Evolutionary conservation across 2,888 invertebrate species (phyloP).

Genomic region (Hirtodrosophila histrioides): DNA sequence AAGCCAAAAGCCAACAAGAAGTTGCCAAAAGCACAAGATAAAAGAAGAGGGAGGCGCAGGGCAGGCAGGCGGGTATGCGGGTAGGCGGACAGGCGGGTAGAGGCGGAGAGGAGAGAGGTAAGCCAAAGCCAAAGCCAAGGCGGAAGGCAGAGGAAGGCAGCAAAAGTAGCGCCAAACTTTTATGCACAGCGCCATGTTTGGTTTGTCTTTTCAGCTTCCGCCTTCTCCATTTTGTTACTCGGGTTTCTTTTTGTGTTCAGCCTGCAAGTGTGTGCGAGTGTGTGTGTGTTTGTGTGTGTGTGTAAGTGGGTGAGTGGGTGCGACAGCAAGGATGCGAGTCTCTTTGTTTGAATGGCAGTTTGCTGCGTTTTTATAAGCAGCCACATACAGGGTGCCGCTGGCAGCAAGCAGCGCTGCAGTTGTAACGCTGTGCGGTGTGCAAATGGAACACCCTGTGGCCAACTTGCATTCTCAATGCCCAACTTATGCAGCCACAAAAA

Average conservation of each 20-base stretch:
- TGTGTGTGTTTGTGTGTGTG: conserved; percentile 19
- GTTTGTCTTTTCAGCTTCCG: conserved; percentile 83
- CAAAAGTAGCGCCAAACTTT: conserved; percentile 71
- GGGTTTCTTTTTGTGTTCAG: conserved; percentile 42
- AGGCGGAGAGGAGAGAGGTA: conserved; percentile 20
- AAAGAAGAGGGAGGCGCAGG: conserved; percentile 53
- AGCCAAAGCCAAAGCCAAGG: conserved; percentile 6
- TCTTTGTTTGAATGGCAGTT: conserved; percentile 26
- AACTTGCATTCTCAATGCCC: conserved; percentile 21
- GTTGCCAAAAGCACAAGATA: conserved; percentile 71
- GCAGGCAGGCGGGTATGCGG: conserved; percentile 24
- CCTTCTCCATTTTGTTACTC: conserved; percentile 55
- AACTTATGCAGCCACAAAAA: conserved; percentile 46
- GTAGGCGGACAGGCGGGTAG: conserved; percentile 24
- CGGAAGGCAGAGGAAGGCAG: conserved; percentile 3
- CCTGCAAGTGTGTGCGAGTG: conserved; percentile 8
- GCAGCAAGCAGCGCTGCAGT: not conserved
- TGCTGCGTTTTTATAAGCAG: conserved; percentile 34
- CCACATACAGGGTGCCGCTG: conserved; percentile 37
- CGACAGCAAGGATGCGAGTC: conserved; percentile 20
- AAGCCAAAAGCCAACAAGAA: conserved; percentile 77
- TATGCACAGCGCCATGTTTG: conserved; percentile 82
- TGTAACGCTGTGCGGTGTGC: not conserved
- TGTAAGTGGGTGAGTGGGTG: conserved; percentile 37
- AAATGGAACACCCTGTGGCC: conserved; percentile 26